Percentiles rank a stretch among this genome's conserved stretches.
phyloP scores from a whole-genome alignment of 2,888 invertebrate genomes.

The Theodoxus fluviatilis region DNA sequence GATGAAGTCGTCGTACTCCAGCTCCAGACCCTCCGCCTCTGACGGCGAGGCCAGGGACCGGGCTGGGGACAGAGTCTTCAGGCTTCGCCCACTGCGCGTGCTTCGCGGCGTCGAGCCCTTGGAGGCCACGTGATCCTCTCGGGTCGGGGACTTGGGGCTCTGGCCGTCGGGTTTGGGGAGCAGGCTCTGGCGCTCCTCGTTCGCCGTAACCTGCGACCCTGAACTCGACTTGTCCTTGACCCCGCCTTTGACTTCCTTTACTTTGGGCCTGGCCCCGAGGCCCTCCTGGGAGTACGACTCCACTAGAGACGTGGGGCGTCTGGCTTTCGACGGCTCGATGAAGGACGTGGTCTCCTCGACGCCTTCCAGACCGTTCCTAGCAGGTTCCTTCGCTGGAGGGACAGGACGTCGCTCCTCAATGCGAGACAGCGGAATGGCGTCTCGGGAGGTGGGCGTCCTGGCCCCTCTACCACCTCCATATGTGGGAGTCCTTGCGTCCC shows the following conservation, averaged over 20 bases:
- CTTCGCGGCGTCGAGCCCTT: conserved; percentile 40
- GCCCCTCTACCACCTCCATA: too few species aligned
- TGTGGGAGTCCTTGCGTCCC: too few species aligned
- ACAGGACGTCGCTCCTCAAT: too few species aligned
- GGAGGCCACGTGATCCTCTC: conserved; percentile 31
- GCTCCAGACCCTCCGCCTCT: conserved; percentile 43
- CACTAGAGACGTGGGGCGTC: conserved; percentile 50
- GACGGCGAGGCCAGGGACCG: conserved; percentile 53
- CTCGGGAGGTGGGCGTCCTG: too few species aligned
- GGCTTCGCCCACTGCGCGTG: conserved; percentile 37
- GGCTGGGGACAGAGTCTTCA: conserved; percentile 49
- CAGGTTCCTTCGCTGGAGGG: too few species aligned
- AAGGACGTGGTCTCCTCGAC: conserved; percentile 46
- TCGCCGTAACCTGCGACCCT: neutral
- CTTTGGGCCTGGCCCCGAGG: conserved; percentile 20
- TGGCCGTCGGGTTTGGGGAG: conserved; percentile 57
- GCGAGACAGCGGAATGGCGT: too few species aligned
- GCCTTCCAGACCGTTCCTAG: neutral
- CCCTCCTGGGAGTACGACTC: conserved; percentile 40
- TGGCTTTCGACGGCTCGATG: conserved; percentile 42
- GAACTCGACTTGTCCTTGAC: neutral
- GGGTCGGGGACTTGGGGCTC: conserved; percentile 50
- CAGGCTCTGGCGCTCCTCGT: conserved; percentile 45
- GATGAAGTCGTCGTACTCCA: conserved; percentile 58
- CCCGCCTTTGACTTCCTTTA: conserved; percentile 9